Percentiles rank a stretch among this genome's conserved stretches.
phyloP scores from a whole-genome alignment of 2,888 invertebrate species.

The Eristalis arbustorum region DNA sequence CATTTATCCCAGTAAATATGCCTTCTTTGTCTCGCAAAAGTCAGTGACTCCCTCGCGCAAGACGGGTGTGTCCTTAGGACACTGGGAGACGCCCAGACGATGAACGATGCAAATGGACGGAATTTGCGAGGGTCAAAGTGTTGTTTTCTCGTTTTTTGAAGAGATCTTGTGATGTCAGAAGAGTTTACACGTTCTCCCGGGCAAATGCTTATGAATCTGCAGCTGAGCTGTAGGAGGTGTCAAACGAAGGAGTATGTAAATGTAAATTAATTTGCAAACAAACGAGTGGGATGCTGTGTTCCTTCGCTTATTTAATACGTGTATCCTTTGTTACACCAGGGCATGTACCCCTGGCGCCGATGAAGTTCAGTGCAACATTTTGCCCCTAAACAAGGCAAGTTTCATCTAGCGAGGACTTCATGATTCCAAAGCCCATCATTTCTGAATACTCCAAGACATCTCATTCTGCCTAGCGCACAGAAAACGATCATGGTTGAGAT shows the following conservation, averaged over 20 bases:
- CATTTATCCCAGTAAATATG: conserved; percentile 98
- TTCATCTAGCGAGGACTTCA: conserved; percentile 99
- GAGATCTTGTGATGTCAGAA: neutral
- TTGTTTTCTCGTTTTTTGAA: neutral
- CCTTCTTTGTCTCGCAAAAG: conserved; percentile 99
- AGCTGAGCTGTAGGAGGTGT: neutral
- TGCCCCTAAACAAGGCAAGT: conserved; percentile 99
- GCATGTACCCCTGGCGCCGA: conserved; percentile 97
- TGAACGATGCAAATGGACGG: neutral
- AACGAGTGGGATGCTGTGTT: conserved; percentile 80
- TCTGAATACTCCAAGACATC: conserved; percentile 99
- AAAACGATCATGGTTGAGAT: conserved; percentile 99
- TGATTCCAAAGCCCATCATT: conserved; percentile 99
- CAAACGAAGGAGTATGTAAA: neutral
- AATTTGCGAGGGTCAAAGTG: neutral
- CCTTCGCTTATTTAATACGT: conserved; percentile 98
- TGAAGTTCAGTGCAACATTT: conserved; percentile 98
- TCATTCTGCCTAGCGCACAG: conserved; percentile 98
- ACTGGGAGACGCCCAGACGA: neutral
- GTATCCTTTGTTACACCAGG: conserved; percentile 99
- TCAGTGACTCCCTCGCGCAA: conserved; percentile 99
- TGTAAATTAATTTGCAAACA: neutral
- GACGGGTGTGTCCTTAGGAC: conserved; percentile 81
- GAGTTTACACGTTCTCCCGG: neutral
- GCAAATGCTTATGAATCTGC: neutral